Evolutionary conservation across 2,797 vertebrate species (phyloP).

Genomic region (Tangara arthus): DNA sequence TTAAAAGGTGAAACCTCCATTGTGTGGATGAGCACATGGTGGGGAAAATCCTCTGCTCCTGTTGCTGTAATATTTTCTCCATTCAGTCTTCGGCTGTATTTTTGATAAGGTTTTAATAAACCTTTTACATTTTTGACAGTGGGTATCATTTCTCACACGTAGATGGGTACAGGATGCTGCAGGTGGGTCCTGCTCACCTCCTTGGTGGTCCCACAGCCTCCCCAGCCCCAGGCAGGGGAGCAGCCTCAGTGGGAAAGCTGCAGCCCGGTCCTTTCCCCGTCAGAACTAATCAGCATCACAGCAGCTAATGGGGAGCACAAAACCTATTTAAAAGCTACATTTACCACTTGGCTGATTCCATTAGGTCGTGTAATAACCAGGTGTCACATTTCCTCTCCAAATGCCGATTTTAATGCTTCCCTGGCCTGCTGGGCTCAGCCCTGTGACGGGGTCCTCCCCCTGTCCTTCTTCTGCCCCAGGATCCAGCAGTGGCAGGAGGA

Average conservation of each 20-base stretch:
- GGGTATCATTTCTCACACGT: rapidly evolving
- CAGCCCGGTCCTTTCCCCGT: constrained; percentile 85
- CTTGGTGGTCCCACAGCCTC: rapidly evolving
- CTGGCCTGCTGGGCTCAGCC: constrained; percentile 79
- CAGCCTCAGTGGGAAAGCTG: constrained; percentile 70
- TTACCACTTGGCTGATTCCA: constrained; percentile 99
- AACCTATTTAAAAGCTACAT: constrained; percentile 99
- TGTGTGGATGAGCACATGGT: neutral
- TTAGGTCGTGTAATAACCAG: constrained; percentile 96
- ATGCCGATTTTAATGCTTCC: constrained; percentile 84
- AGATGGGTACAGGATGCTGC: rapidly evolving
- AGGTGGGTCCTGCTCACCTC: neutral
- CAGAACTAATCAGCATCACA: constrained; percentile 91
- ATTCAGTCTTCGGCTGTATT: neutral
- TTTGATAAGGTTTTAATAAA: neutral
- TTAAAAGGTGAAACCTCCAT: neutral
- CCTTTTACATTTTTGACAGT: neutral
- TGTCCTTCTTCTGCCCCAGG: rapidly evolving
- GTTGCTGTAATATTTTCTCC: neutral
- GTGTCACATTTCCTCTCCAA: constrained; percentile 92
- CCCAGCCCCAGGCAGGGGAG: neutral
- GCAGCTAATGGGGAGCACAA: constrained; percentile 94
- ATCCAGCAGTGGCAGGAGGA: neutral
- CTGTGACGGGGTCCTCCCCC: neutral
- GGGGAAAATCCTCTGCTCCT: neutral